Evolutionary conservation across 2,797 vertebrate genomes (phyloP).

Genomic region (Catostomus latipinnis): DNA sequence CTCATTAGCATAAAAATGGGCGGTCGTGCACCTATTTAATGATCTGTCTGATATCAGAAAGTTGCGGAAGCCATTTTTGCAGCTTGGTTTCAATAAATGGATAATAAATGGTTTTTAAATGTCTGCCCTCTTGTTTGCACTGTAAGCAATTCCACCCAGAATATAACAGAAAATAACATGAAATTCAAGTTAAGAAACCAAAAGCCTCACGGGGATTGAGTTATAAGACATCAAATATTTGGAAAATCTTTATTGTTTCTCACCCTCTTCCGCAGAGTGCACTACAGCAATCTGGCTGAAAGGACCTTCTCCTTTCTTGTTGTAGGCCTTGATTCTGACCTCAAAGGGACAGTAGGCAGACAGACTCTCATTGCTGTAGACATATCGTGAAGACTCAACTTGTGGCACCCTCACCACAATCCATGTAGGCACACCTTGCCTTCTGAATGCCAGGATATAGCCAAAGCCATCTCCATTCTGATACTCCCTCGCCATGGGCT

Average conservation of each 20-base stretch:
- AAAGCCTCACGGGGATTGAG: too few species aligned
- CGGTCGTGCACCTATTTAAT: too few species aligned
- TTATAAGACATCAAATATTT: not conserved
- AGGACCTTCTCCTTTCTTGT: slow-evolving; percentile 89
- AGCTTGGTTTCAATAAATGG: not conserved
- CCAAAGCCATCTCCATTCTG: slow-evolving; percentile 95
- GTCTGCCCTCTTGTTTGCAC: too few species aligned
- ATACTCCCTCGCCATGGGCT: slow-evolving; percentile 91
- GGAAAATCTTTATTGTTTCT: slow-evolving; percentile 28
- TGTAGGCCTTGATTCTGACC: slow-evolving; percentile 92
- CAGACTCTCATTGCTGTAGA: slow-evolving; percentile 89
- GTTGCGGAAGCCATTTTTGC: not conserved
- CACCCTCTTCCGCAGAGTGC: slow-evolving; percentile 95
- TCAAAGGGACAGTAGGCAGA: slow-evolving; percentile 90
- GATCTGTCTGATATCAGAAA: too few species aligned
- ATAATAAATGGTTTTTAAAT: too few species aligned
- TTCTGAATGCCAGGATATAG: slow-evolving; percentile 89
- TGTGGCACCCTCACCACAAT: slow-evolving; percentile 77
- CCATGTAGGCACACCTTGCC: slow-evolving; percentile 80
- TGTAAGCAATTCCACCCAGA: too few species aligned
- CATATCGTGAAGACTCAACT: slow-evolving; percentile 87
- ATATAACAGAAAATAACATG: too few species aligned
- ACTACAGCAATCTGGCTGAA: slow-evolving; percentile 89
- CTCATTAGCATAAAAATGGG: too few species aligned
- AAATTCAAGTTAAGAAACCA: too few species aligned